A percentile compares a stretch with the other conserved stretches of the same genome.
Conservation (phyloP, 2,797 vertebrate genomes). For the Phataginus tetradactyla region DNA sequence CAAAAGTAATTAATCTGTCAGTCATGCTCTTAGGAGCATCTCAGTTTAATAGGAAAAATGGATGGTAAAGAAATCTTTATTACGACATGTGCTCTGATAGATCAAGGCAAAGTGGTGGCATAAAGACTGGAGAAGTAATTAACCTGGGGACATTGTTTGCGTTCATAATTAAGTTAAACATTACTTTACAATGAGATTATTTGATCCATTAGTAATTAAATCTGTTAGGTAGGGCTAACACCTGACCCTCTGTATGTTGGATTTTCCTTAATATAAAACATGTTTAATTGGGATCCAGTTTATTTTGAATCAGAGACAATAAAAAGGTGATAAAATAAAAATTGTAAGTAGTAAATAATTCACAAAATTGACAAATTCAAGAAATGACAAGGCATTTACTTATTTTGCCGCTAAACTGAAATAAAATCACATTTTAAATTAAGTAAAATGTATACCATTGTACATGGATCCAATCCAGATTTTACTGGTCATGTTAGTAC, state of each 20-base stretch:
- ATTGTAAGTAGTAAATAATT: not conserved
- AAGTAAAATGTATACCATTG: not conserved
- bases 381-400: not conserved
- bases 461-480: not conserved
- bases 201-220: not conserved
- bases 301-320: not conserved
- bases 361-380: not conserved
- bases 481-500: not conserved
- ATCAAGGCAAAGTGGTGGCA: not conserved
- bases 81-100: not conserved
- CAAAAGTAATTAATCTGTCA: not conserved
- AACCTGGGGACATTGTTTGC: not conserved
- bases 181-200: not conserved
- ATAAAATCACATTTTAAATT: constrained; percentile 7
- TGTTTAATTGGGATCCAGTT: not conserved
- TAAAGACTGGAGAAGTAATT: not conserved
- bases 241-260: not conserved
- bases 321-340: not conserved
- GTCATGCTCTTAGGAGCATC: not conserved
- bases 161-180: not conserved
- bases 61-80: not conserved
- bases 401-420: constrained; percentile 9
- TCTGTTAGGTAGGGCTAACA: not conserved
- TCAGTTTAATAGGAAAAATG: not conserved
- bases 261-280: not conserved